A percentile compares a stretch with the other conserved stretches of the same genome.
Conservation (phyloP, 2,888 invertebrate species). For the Brenthis ino region DNA sequence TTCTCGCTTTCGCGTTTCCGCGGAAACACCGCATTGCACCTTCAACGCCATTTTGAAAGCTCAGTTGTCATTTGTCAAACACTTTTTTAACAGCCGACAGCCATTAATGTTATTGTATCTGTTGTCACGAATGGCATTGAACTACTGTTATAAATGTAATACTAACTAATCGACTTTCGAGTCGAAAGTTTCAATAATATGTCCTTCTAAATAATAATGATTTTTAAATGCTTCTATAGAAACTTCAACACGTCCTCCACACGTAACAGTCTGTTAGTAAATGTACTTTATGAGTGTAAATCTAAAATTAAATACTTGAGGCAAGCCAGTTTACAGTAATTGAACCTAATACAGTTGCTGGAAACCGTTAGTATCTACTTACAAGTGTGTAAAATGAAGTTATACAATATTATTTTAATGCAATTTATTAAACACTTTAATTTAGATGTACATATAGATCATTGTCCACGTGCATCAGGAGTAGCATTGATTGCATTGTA, state of each 20-base stretch:
- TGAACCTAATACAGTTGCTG: constrained; percentile 22
- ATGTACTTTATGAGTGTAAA: constrained; percentile 27
- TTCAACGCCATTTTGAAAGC: constrained; percentile 62
- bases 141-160: background rate
- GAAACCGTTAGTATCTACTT: constrained; percentile 20
- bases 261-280: constrained; percentile 32
- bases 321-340: constrained; percentile 32
- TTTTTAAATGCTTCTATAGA: background rate
- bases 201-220: background rate
- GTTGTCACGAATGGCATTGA: constrained; percentile 28
- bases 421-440: background rate
- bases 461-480: too few relatives aligned
- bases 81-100: constrained; percentile 29
- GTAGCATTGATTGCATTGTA: too few relatives aligned
- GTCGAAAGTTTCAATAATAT: background rate
- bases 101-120: constrained; percentile 15
- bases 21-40: constrained; percentile 82
- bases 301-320: constrained; percentile 25
- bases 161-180: background rate
- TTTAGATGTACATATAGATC: constrained; percentile 33
- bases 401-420: constrained; percentile 12
- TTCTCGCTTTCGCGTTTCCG: constrained; percentile 70
- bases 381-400: constrained; percentile 15
- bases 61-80: constrained; percentile 39
- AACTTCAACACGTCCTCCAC: constrained; percentile 28